These are phyloP conservation scores for Colletes collaris DNA, from an alignment of 2,888 invertebrate species.

Conservation along the genomic window DNA sequence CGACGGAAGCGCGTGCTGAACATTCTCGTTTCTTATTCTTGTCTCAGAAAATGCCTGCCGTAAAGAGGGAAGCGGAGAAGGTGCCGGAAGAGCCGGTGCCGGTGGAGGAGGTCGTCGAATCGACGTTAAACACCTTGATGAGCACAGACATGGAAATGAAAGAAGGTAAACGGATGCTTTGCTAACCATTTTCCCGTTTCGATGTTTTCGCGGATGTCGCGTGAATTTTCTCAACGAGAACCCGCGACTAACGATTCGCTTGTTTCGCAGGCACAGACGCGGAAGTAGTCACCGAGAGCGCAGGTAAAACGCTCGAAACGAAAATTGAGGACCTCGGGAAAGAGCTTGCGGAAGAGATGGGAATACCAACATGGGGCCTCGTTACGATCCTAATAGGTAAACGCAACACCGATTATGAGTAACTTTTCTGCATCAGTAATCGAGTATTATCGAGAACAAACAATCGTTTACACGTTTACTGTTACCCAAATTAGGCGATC, in stretches of 20 bases:
- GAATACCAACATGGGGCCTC: constrained; percentile 93
- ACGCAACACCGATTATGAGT: neutral
- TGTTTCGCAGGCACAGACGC: constrained; percentile 53
- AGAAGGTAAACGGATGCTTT: constrained; percentile 51
- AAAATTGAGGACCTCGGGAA: constrained; percentile 85
- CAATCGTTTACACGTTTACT: neutral
- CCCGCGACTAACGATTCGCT: neutral
- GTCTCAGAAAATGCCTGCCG: constrained; percentile 77
- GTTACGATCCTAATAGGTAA: constrained; percentile 93
- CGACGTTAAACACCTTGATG: constrained; percentile 60
- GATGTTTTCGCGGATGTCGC: neutral
- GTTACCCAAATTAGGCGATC: neutral
- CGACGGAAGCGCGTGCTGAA: no score
- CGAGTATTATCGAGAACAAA: neutral
- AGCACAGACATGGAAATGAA: constrained; percentile 62
- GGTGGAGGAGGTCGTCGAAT: constrained; percentile 18
- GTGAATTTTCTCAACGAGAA: neutral
- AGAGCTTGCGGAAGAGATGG: constrained; percentile 88
- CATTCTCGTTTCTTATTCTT: no score
- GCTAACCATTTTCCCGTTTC: neutral
- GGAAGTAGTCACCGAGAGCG: constrained; percentile 63
- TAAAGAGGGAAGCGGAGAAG: constrained; percentile 65
- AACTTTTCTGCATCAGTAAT: neutral
- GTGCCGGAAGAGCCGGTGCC: neutral
- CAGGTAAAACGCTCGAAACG: constrained; percentile 75